Percentiles rank a stretch among this genome's conserved stretches.
These are phyloP conservation scores for Sebastes elongatus DNA, from an alignment of 2,797 vertebrate species.

Conservation along the genomic window DNA sequence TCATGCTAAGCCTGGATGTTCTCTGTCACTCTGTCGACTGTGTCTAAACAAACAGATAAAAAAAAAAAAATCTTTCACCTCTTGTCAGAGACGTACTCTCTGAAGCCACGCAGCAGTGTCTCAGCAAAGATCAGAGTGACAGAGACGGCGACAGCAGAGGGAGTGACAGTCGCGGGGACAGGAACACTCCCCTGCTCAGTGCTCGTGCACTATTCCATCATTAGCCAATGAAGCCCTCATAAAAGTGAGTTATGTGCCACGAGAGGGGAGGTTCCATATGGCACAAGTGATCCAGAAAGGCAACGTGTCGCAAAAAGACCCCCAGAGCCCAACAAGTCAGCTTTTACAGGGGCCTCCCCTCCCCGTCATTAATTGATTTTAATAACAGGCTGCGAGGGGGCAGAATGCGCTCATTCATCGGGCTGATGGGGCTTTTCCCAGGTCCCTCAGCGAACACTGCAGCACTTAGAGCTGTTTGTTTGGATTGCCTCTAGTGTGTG, in stretches of 20 bases:
- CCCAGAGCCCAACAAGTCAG: slow-evolving; percentile 81
- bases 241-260: slow-evolving; percentile 83
- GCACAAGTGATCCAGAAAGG: slow-evolving; percentile 84
- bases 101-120: slow-evolving; percentile 39
- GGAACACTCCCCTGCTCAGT: slow-evolving; percentile 69
- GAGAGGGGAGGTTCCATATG: slow-evolving; percentile 83
- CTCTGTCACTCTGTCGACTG: slow-evolving; percentile 53
- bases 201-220: slow-evolving; percentile 77
- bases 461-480: slow-evolving; percentile 83
- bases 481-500: slow-evolving; percentile 77
- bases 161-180: slow-evolving; percentile 70
- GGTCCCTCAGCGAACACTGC: slow-evolving; percentile 76
- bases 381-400: slow-evolving; percentile 79
- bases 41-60: slow-evolving; percentile 40
- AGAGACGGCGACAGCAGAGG: slow-evolving; percentile 52
- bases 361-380: slow-evolving; percentile 84
- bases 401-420: slow-evolving; percentile 81
- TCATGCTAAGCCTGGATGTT: slow-evolving; percentile 44
- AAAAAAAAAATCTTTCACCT: slow-evolving; percentile 21
- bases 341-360: slow-evolving; percentile 76
- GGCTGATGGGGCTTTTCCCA: slow-evolving; percentile 78
- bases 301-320: slow-evolving; percentile 77
- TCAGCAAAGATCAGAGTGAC: slow-evolving; percentile 59
- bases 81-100: slow-evolving; percentile 31
- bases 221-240: slow-evolving; percentile 82